Evolutionary conservation across 2,797 vertebrate genomes (phyloP).

Genomic region (Tympanoctomys barrerae): DNA sequence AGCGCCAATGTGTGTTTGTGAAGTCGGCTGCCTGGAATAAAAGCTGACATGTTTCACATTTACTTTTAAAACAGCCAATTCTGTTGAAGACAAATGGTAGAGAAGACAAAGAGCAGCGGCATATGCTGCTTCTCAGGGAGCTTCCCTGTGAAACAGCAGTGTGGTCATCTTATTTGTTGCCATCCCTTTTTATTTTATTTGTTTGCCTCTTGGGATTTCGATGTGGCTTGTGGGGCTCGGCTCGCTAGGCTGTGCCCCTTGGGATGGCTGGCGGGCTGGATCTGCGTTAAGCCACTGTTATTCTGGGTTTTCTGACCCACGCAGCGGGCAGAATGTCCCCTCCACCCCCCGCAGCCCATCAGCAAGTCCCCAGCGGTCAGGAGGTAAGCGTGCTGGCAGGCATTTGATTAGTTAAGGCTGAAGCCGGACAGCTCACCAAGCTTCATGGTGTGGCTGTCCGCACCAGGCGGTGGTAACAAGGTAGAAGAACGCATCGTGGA

Average conservation of each 20-base stretch:
- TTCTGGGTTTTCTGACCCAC: neutral
- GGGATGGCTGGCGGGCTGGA: neutral
- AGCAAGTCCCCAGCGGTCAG: neutral
- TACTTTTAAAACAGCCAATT: neutral
- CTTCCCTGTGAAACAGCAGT: neutral
- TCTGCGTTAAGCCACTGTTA: neutral
- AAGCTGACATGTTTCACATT: neutral
- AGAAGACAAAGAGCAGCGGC: neutral
- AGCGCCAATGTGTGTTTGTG: neutral
- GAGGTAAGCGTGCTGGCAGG: neutral
- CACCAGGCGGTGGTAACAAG: neutral
- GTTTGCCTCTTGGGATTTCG: neutral
- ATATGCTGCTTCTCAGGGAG: neutral
- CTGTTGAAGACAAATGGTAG: neutral
- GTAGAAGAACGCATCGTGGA: neutral
- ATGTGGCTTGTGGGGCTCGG: neutral
- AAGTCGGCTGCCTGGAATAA: neutral
- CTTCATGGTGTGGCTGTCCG: neutral
- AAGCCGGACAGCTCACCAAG: neutral
- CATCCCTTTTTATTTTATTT: neutral
- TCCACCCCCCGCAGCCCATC: neutral
- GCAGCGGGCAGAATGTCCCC: neutral
- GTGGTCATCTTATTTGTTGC: neutral
- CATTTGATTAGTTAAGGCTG: neutral
- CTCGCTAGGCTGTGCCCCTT: neutral